A percentile compares a stretch with the other conserved stretches of the same genome.
phyloP scores from a whole-genome alignment of 2,113 vertebrate species.

The Neopipo cinnamomea region DNA sequence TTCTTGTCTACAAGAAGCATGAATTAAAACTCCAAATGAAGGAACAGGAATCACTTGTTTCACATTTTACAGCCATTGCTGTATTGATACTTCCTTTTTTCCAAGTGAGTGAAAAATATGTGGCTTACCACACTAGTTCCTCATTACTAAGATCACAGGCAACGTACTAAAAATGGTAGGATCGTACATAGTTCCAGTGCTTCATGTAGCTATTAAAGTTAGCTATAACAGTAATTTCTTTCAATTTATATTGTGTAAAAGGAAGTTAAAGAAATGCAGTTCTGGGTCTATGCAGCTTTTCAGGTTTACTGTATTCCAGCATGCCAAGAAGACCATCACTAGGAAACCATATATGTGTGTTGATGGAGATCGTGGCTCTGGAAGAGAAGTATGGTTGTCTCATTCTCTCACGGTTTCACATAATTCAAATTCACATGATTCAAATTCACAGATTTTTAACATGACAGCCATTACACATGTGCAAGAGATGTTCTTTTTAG shows the following conservation, averaged over 20 bases:
- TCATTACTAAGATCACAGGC: background rate
- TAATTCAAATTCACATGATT: too few species aligned
- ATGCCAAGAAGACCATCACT: constrained; percentile 21
- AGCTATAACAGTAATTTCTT: background rate
- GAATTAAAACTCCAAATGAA: background rate
- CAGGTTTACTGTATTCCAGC: constrained; percentile 25
- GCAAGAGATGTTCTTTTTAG: background rate
- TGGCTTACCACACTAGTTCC: background rate
- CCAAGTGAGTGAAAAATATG: background rate
- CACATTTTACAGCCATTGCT: background rate
- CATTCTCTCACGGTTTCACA: too few species aligned
- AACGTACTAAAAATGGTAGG: background rate
- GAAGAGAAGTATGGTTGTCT: background rate
- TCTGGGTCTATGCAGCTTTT: constrained; percentile 16
- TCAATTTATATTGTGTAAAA: background rate
- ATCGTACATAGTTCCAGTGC: background rate
- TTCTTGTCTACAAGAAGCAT: background rate
- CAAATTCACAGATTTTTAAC: background rate
- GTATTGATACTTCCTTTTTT: background rate
- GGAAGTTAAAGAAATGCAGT: background rate
- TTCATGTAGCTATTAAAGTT: background rate
- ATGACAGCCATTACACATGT: fast-evolving
- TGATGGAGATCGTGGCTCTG: background rate
- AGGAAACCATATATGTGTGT: background rate
- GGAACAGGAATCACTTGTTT: background rate